phyloP scores from a whole-genome alignment of 1,140 invertebrate species.

The Lithobius niger region DNA sequence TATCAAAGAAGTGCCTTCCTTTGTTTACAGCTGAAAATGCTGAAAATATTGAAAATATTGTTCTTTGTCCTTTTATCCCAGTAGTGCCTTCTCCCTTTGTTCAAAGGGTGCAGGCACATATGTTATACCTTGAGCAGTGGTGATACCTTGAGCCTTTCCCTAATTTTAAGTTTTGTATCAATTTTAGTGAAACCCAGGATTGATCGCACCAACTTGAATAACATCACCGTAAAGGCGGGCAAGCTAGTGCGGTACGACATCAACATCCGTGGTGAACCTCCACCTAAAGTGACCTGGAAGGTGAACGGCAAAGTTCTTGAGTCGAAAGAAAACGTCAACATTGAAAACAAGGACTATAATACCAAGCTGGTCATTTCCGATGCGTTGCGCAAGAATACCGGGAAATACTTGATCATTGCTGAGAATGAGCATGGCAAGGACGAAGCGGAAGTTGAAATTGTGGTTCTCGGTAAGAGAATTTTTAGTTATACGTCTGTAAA shows the following conservation, averaged over 20 bases:
- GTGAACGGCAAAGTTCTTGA: constrained; percentile 41
- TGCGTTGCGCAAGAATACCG: constrained; percentile 65
- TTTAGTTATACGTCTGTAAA: too few relatives aligned
- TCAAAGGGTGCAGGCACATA: too few relatives aligned
- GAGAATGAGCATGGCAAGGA: constrained; percentile 85
- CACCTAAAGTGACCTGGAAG: constrained; percentile 83
- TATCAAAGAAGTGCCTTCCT: too few relatives aligned
- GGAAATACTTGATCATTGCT: constrained; percentile 79
- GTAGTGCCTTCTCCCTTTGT: too few relatives aligned
- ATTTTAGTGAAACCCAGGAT: constrained; percentile 84
- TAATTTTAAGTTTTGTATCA: too few relatives aligned
- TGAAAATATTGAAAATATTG: too few relatives aligned
- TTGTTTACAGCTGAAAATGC: too few relatives aligned
- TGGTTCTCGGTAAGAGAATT: constrained; percentile 57
- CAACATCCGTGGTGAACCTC: constrained; percentile 85
- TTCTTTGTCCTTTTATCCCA: too few relatives aligned
- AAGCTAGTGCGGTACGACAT: constrained; percentile 86
- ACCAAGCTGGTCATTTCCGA: constrained; percentile 81
- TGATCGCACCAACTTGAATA: constrained; percentile 84
- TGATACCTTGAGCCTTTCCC: neutral
- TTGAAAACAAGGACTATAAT: constrained; percentile 81
- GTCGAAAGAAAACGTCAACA: constrained; percentile 56
- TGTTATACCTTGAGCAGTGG: neutral
- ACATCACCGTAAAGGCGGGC: constrained; percentile 75
- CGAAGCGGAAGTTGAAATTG: constrained; percentile 84